Evolutionary conservation across 2,797 vertebrate species (phyloP).

Genomic region (Eulemur coronatus): DNA sequence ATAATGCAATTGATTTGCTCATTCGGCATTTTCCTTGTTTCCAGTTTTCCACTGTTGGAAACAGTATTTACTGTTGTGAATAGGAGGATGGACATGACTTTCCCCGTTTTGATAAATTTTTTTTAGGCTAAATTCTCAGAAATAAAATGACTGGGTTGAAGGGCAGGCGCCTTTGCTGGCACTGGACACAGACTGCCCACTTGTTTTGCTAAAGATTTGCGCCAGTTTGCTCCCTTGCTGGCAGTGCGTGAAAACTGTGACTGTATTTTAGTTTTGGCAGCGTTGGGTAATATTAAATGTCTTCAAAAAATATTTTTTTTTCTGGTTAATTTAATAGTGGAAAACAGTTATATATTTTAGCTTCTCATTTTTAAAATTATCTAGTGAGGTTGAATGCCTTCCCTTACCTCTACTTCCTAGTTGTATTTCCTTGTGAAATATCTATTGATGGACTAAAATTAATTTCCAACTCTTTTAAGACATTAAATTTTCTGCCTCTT

Average conservation of each 20-base stretch:
- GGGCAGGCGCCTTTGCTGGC: neutral
- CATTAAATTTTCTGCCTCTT: neutral
- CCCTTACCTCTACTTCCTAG: neutral
- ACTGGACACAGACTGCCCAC: neutral
- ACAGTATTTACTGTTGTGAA: neutral
- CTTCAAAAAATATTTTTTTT: constrained; percentile 17
- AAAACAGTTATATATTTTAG: constrained; percentile 34
- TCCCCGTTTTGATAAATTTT: neutral
- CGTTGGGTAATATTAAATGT: neutral
- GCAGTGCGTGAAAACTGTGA: neutral
- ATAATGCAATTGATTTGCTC: neutral
- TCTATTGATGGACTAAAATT: neutral
- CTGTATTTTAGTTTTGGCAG: constrained; percentile 49
- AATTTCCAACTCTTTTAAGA: neutral
- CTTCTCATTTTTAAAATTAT: neutral
- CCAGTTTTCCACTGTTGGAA: neutral
- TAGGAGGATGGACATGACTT: neutral
- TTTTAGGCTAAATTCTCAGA: neutral
- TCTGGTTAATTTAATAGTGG: neutral
- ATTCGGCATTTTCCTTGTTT: neutral
- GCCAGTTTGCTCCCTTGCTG: neutral
- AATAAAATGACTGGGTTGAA: neutral
- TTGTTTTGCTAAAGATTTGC: neutral
- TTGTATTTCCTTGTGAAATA: constrained; percentile 8
- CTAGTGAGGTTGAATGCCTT: neutral